phyloP scores from a whole-genome alignment of 2,888 invertebrate species.

The Acanthacorydalis orientalis region DNA sequence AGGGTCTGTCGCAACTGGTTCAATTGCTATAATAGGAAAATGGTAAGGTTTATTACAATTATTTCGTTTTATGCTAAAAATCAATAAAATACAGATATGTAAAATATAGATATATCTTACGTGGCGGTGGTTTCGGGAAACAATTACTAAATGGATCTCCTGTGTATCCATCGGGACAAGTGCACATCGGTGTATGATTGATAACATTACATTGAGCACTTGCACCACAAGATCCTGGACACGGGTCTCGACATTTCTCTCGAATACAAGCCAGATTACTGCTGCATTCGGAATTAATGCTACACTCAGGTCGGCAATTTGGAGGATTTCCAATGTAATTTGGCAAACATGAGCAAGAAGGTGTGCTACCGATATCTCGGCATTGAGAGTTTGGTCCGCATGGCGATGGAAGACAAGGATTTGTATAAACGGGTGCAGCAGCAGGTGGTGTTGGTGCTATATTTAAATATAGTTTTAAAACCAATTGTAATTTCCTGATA shows the following conservation, averaged over 20 bases:
- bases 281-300: constrained; percentile 53
- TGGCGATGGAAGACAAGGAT: constrained; percentile 54
- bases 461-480: constrained; percentile 11
- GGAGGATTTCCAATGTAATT: constrained; percentile 53
- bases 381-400: constrained; percentile 52
- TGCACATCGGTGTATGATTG: constrained; percentile 51
- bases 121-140: constrained; percentile 17
- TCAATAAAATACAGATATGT: too few relatives aligned
- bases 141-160: constrained; percentile 38
- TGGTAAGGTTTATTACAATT: too few relatives aligned
- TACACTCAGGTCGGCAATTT: constrained; percentile 57
- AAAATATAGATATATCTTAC: not conserved
- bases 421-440: constrained; percentile 22
- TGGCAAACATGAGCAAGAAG: constrained; percentile 48
- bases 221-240: constrained; percentile 52
- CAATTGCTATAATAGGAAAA: constrained; percentile 23
- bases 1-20: constrained; percentile 31
- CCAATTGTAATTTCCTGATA: not conserved
- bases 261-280: constrained; percentile 55
- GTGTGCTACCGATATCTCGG: constrained; percentile 36
- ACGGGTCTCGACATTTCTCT: constrained; percentile 55
- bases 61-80: too few relatives aligned
- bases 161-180: constrained; percentile 38
- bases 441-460: constrained; percentile 14
- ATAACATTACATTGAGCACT: constrained; percentile 45